phyloP scores from a whole-genome alignment of 2,113 vertebrate species.

The Corvus cornix region DNA sequence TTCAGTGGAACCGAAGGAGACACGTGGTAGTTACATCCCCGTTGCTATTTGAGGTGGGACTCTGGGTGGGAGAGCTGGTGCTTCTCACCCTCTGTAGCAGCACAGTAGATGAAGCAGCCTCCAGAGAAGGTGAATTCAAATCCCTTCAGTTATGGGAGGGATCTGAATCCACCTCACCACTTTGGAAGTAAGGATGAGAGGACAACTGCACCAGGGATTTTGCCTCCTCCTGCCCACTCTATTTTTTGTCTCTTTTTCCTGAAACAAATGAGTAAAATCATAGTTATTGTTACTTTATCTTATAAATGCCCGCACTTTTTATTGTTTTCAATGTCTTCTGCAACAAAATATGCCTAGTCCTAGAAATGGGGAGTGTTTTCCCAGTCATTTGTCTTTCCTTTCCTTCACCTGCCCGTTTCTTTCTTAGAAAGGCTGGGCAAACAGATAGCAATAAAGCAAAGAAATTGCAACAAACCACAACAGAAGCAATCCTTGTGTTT shows the following conservation, averaged over 20 bases:
- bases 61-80: neutral
- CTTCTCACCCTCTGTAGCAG: neutral
- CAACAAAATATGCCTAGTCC: neutral
- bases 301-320: neutral
- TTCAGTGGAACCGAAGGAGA: neutral
- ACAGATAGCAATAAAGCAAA: neutral
- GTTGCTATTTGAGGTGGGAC: neutral
- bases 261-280: neutral
- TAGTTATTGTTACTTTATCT: neutral
- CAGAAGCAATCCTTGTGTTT: neutral
- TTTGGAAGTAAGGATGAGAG: neutral
- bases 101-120: neutral
- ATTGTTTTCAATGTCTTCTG: neutral
- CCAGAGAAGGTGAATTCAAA: neutral
- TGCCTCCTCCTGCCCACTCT: neutral
- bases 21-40: fast-evolving
- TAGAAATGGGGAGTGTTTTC: neutral
- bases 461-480: neutral
- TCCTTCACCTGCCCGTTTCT: neutral
- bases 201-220: neutral
- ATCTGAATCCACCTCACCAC: neutral
- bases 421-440: neutral
- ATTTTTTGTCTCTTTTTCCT: neutral
- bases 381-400: neutral
- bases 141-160: neutral